Conservation (phyloP, 2,113 vertebrate species). For the Gobiocypris rarus region DNA sequence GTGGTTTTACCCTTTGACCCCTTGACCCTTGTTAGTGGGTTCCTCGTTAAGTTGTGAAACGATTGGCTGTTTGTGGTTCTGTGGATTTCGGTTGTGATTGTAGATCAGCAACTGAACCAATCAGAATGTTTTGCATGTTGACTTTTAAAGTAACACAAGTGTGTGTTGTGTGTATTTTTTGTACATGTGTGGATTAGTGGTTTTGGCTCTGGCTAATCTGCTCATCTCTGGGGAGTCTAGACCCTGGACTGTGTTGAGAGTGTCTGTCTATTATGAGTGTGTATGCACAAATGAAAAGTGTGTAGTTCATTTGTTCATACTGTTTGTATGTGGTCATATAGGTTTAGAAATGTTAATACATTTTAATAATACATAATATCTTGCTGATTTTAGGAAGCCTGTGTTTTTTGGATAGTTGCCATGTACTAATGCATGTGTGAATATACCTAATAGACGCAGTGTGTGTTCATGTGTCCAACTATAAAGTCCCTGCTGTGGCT, state of each 20-base stretch:
- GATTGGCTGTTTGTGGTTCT: conserved; percentile 67
- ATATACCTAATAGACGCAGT: neutral
- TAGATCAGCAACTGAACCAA: neutral
- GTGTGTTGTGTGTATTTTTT: conserved; percentile 53
- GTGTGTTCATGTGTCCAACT: conserved; percentile 5
- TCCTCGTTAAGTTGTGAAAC: conserved; percentile 63
- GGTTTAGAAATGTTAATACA: neutral
- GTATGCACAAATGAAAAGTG: conserved; percentile 16
- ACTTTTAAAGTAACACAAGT: conserved; percentile 14
- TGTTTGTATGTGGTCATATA: conserved; percentile 43
- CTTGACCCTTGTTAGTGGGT: conserved; percentile 70
- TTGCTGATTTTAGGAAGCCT: conserved; percentile 18
- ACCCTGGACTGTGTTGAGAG: conserved; percentile 56
- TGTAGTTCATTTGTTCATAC: neutral
- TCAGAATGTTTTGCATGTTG: conserved; percentile 36
- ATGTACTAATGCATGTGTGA: conserved; percentile 11
- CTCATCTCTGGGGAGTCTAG: conserved; percentile 68
- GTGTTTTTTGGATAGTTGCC: conserved; percentile 10
- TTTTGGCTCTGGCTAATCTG: conserved; percentile 70
- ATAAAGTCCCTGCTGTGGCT: conserved; percentile 42
- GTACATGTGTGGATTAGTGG: conserved; percentile 68
- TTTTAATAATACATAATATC: conserved; percentile 7
- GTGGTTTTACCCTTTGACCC: conserved; percentile 77
- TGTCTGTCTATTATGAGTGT: neutral
- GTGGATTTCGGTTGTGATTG: conserved; percentile 30